These are phyloP conservation scores for Falcunculus frontatus DNA, from an alignment of 2,113 vertebrate species.

Conservation along the genomic window DNA sequence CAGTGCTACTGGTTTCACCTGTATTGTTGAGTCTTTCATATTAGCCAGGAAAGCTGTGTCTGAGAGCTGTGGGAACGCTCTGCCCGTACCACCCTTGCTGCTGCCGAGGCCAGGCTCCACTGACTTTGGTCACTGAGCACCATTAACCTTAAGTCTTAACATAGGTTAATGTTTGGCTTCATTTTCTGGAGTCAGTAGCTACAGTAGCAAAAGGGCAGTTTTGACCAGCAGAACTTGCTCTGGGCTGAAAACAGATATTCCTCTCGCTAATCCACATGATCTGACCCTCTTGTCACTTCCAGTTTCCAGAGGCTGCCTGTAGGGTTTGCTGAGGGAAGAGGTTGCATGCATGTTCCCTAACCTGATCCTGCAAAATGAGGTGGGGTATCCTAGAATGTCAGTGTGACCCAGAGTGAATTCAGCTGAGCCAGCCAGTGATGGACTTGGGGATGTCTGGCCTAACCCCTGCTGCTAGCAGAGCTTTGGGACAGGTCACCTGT, in stretches of 20 bases:
- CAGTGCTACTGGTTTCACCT: constrained; percentile 28
- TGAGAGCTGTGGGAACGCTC: not conserved
- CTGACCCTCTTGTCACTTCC: not conserved
- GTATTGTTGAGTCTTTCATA: not conserved
- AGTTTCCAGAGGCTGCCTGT: not conserved
- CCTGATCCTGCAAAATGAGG: not conserved
- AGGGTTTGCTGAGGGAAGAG: not conserved
- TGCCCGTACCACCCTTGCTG: not conserved
- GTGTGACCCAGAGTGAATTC: not conserved
- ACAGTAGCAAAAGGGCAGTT: not conserved
- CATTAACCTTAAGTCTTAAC: not conserved
- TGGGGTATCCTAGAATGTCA: not conserved
- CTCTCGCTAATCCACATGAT: not conserved
- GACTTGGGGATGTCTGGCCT: not conserved
- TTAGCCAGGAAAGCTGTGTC: not conserved
- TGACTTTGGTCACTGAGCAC: not conserved
- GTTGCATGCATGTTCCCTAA: not conserved
- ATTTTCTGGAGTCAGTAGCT: not conserved
- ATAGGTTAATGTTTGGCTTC: not conserved
- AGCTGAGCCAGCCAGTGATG: not conserved
- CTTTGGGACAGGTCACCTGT: not conserved
- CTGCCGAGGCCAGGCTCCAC: not conserved
- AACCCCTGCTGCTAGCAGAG: not conserved
- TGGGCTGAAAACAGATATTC: not conserved
- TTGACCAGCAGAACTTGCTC: not conserved